Percentiles rank a stretch among this genome's conserved stretches.
Conservation (phyloP, 2,888 invertebrate genomes). For the Atherix ibis region DNA sequence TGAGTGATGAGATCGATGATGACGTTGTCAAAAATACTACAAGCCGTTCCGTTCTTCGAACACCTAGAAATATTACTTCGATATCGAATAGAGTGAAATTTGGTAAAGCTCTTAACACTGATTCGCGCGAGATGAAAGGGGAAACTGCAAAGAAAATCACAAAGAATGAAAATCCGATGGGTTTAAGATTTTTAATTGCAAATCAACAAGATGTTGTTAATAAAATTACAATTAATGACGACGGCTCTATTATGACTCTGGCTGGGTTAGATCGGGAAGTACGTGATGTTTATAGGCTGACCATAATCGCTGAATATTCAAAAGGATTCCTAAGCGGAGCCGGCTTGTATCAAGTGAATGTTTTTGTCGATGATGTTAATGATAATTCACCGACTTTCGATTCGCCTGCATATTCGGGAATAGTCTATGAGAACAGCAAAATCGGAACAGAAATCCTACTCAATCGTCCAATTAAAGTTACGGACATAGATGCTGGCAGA, state of each 20-base stretch:
- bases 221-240: slow-evolving; percentile 57
- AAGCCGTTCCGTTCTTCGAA: slow-evolving; percentile 1
- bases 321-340: slow-evolving; percentile 53
- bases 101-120: slow-evolving; percentile 9
- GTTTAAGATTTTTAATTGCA: slow-evolving; percentile 58
- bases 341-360: slow-evolving; percentile 63
- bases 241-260: slow-evolving; percentile 65
- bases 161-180: slow-evolving; percentile 29
- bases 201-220: slow-evolving; percentile 70
- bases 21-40: slow-evolving; percentile 2
- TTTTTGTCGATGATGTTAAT: slow-evolving; percentile 72
- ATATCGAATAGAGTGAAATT: background rate
- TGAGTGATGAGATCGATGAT: too few species aligned
- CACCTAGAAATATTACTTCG: slow-evolving; percentile 3
- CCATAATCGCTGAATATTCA: slow-evolving; percentile 62
- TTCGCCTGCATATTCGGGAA: slow-evolving; percentile 52
- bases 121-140: background rate
- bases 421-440: slow-evolving; percentile 60
- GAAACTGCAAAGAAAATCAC: background rate
- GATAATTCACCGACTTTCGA: slow-evolving; percentile 75
- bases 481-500: slow-evolving; percentile 51
- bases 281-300: slow-evolving; percentile 54
- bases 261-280: slow-evolving; percentile 62
- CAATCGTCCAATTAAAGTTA: slow-evolving; percentile 49
- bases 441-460: slow-evolving; percentile 53